Base-by-base conservation (phyloP, 1,140 invertebrate species). In the Euura lappo region DNA sequence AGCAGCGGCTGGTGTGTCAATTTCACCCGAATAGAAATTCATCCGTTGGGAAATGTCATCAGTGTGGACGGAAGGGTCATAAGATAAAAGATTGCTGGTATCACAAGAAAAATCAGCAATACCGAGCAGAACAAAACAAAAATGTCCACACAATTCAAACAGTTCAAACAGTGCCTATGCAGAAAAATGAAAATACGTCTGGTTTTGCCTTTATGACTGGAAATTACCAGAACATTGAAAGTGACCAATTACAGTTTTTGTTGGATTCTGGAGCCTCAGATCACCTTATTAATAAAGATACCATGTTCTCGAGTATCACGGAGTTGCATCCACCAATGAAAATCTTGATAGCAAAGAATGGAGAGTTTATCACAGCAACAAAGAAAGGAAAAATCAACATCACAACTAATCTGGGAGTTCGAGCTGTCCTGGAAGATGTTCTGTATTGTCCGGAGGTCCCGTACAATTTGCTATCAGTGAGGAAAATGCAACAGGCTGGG, bases 1-100 rank as follows among this genome's bases (percentile, higher is more conserved):
- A 28, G 28, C 28, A n/a, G 81, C 81, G 2, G 80, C 81, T 60
- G 85, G 84, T 6, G 80, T 79, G 8, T 84, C 84, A 77, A 64
- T 64, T 64, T 64, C 13, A 13, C 13, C 60, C 80, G 5, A 84
- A 78, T 43, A 68, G 43, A 28, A 68, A 68, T 43, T 68, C 13
- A 64, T 13, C 60, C 60, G 8, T 10, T 64, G 60, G 60, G 13
- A 64, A 64, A 13, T 64, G 60, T 43, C 42, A 64, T 64, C 60
- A 64, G 60, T 64, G 60, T 64, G 60, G 60, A 64, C 60, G 60
- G 13, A 28, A 28, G 28, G 28, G 28, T 28, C 28, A 28, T 28
- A 28, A 68, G 44, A 67, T 6, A 44, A 67, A 67, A 13, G 13
- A 67, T 28, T 67, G 66, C 43, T 67, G 6, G 13, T 67, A 67